phyloP scores from a whole-genome alignment of 2,113 vertebrate species.

The Delphinapterus leucas region DNA sequence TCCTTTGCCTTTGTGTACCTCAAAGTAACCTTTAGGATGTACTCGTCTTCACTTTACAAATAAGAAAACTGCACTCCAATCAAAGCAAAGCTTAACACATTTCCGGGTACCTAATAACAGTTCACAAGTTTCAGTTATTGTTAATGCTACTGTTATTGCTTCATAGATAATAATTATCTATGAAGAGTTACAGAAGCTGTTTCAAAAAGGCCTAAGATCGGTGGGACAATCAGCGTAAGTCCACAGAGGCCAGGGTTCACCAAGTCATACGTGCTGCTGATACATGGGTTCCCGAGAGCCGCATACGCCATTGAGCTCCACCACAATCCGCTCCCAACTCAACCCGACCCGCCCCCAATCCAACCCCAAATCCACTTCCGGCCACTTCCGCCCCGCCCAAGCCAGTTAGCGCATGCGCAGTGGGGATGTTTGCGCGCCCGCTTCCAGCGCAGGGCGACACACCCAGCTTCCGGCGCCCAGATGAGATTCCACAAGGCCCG shows the following conservation, averaged over 20 bases:
- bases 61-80: neutral
- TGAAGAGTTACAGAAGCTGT: neutral
- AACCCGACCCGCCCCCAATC: fast-evolving
- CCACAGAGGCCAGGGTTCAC: neutral
- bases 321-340: fast-evolving
- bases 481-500: fast-evolving
- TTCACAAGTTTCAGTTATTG: neutral
- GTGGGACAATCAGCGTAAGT: neutral
- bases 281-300: fast-evolving
- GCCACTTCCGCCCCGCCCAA: neutral
- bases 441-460: fast-evolving
- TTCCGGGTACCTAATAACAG: neutral
- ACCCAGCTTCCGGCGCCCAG: conserved; percentile 55
- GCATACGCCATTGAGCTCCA: fast-evolving
- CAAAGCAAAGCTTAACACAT: neutral
- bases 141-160: neutral
- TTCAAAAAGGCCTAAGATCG: neutral
- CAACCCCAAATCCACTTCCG: neutral
- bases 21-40: neutral
- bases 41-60: neutral
- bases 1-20: neutral
- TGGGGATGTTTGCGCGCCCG: neutral
- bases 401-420: neutral
- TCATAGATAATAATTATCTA: neutral
- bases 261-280: neutral